These are phyloP conservation scores for Piezodorus guildinii DNA, from an alignment of 1,140 invertebrate species.

Conservation along the genomic window DNA sequence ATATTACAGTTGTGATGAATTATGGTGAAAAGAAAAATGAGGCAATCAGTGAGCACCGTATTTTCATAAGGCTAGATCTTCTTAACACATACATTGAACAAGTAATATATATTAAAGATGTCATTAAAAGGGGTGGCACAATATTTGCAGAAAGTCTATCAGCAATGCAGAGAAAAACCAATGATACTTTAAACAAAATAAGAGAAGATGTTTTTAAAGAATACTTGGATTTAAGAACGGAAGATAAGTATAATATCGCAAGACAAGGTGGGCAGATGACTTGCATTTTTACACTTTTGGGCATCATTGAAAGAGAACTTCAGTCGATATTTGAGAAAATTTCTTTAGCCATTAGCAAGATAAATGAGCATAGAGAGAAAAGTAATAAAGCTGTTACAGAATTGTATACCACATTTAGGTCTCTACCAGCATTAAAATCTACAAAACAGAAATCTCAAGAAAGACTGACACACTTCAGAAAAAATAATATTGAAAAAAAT, in stretches of 20 bases:
- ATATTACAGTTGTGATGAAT: neutral
- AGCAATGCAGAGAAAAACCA: neutral
- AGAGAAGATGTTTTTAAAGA: constrained; percentile 3
- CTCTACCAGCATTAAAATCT: neutral
- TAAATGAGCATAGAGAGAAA: neutral
- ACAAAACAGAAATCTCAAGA: too few relatives aligned
- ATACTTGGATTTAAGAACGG: neutral
- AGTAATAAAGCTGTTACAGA: too few relatives aligned
- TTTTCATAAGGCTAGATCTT: too few relatives aligned
- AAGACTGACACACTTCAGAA: too few relatives aligned
- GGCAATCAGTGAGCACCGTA: too few relatives aligned
- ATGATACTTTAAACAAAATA: neutral
- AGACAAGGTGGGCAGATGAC: neutral
- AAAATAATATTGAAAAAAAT: too few relatives aligned
- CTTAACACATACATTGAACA: too few relatives aligned
- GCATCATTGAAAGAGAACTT: constrained; percentile 3
- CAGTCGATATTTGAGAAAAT: neutral
- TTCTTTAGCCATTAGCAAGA: neutral
- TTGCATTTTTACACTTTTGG: neutral
- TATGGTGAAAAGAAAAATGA: neutral
- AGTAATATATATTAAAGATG: too few relatives aligned
- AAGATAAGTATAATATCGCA: neutral
- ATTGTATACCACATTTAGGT: neutral
- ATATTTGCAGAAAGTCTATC: neutral
- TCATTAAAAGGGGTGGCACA: neutral